These are phyloP conservation scores for Phlogophora meticulosa DNA, from an alignment of 2,888 invertebrate species.

Conservation along the genomic window DNA sequence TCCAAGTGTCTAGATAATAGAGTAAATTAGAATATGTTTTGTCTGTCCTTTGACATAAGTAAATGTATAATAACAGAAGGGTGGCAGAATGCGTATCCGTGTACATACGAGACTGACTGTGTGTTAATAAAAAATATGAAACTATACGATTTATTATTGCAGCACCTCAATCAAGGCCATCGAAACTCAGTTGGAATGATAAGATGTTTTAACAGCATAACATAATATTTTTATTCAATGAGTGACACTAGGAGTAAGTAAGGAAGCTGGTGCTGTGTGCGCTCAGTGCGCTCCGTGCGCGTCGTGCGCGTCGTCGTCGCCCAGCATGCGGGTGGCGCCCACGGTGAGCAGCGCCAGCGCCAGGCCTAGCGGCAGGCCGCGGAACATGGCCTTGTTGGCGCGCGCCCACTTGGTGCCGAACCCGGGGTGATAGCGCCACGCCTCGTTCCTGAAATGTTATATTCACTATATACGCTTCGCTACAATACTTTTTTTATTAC, in stretches of 20 bases:
- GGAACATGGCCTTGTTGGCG: slow-evolving; percentile 85
- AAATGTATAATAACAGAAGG: not conserved
- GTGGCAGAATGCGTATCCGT: not conserved
- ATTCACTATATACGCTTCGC: not conserved
- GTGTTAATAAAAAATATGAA: slow-evolving; percentile 38
- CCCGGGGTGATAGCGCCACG: slow-evolving; percentile 94
- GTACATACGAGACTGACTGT: slow-evolving; percentile 15
- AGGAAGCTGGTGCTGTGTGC: not conserved
- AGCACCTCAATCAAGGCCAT: not conserved
- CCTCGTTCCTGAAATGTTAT: slow-evolving; percentile 93
- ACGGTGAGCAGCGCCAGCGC: slow-evolving; percentile 81
- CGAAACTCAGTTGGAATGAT: not conserved
- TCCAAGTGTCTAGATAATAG: not conserved
- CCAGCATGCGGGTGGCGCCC: slow-evolving; percentile 68
- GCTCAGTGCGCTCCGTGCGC: slow-evolving; percentile 75
- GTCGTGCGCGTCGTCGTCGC: slow-evolving; percentile 80
- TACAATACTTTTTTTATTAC: not conserved
- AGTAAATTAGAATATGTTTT: not conserved
- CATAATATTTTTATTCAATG: slow-evolving; percentile 12
- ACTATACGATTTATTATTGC: slow-evolving; percentile 23
- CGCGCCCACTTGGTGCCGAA: slow-evolving; percentile 90
- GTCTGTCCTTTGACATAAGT: not conserved
- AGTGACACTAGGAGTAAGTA: slow-evolving; percentile 23
- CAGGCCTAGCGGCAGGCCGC: slow-evolving; percentile 93
- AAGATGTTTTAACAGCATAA: slow-evolving; percentile 13